phyloP scores from a whole-genome alignment of 1,140 invertebrate species.

The Drosophila ohnishii region DNA sequence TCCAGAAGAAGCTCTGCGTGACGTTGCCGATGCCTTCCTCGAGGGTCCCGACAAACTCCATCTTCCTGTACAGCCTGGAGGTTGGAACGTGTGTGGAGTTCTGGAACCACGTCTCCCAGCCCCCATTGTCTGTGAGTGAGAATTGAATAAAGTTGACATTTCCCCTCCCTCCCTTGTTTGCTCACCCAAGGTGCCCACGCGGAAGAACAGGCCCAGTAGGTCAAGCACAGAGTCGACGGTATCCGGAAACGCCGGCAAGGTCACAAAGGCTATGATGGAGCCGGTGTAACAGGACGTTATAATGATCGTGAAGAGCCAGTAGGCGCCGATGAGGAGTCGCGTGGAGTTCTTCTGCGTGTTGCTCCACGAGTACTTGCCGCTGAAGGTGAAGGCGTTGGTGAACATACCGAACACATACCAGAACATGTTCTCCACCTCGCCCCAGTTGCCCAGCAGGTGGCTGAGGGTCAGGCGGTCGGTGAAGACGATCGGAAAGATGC shows the following conservation, averaged over 20 bases:
- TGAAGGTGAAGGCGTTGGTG: conserved; percentile 90
- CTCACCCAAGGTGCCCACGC: conserved; percentile 77
- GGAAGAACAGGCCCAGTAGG: conserved; percentile 85
- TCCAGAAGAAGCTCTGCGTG: conserved; percentile 88
- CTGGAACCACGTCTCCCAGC: conserved; percentile 88
- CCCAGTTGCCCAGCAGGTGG: conserved; percentile 86
- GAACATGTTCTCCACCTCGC: conserved; percentile 89
- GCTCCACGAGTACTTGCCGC: conserved; percentile 87
- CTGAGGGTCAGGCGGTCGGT: conserved; percentile 87
- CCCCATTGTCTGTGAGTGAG: conserved; percentile 85
- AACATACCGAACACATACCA: conserved; percentile 92
- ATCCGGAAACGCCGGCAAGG: conserved; percentile 88
- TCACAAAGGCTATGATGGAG: conserved; percentile 91
- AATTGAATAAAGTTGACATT: neutral
- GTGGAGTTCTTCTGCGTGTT: conserved; percentile 88
- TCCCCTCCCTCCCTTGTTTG: neutral
- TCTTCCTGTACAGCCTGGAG: conserved; percentile 85
- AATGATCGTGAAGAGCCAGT: conserved; percentile 92
- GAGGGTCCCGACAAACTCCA: conserved; percentile 87
- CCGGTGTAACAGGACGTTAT: conserved; percentile 91
- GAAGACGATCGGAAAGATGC: conserved; percentile 88
- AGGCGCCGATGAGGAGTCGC: conserved; percentile 88
- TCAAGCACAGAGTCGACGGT: conserved; percentile 87
- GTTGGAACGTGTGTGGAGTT: conserved; percentile 86
- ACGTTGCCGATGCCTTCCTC: conserved; percentile 87